Conservation (phyloP, 1,140 invertebrate species). For the Ridgeia piscesae region DNA sequence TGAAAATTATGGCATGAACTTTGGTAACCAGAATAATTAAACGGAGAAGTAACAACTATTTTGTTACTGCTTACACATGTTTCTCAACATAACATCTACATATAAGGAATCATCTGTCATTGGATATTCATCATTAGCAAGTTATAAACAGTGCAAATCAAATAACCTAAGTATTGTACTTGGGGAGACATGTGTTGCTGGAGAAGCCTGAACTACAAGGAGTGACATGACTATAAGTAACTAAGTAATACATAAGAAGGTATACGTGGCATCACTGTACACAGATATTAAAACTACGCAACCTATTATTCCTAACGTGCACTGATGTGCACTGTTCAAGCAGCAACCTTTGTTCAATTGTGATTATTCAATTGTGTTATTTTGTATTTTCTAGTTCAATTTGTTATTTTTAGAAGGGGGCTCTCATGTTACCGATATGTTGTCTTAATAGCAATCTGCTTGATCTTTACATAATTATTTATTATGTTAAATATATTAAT, state of each 20-base stretch:
- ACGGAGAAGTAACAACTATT: too few relatives aligned
- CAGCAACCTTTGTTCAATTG: too few relatives aligned
- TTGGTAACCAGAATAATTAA: neutral
- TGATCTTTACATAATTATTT: too few relatives aligned
- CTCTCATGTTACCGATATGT: too few relatives aligned
- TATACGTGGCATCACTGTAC: neutral
- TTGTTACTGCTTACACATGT: neutral
- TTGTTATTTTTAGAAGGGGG: too few relatives aligned
- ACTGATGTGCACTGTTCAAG: too few relatives aligned
- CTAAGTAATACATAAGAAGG: neutral
- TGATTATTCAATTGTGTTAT: too few relatives aligned
- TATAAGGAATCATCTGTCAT: neutral
- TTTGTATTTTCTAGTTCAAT: too few relatives aligned
- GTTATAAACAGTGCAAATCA: neutral
- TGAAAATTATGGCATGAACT: neutral
- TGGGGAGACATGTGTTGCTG: neutral
- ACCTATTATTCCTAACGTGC: neutral
- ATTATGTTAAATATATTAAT: too few relatives aligned
- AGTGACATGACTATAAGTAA: neutral
- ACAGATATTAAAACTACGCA: neutral
- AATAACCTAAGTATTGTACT: neutral
- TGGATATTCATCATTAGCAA: neutral
- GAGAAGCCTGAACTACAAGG: neutral
- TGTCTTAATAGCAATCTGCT: too few relatives aligned
- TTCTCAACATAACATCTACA: neutral